Base-by-base conservation (phyloP, 2,797 vertebrate genomes). In the Linurgus olivaceus region DNA sequence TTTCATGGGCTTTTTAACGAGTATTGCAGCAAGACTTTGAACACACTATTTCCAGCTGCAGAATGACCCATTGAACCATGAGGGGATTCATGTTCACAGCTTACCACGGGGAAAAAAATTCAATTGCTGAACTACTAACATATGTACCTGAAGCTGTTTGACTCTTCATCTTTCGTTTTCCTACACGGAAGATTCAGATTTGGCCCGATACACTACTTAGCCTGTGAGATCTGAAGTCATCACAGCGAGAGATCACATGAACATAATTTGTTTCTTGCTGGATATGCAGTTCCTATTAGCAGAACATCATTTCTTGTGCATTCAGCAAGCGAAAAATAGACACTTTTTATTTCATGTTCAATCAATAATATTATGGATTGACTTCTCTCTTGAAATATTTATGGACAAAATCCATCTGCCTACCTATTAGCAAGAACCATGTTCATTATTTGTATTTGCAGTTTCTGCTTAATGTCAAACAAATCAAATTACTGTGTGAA, bases 361-460 rank as follows among this genome's bases (percentile, higher is more conserved):
- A 65, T 87, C 71, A 85, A 76, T 93, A 96, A 50, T 54, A 61
- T 57, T 89, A 82, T 71, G 52, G 84, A 95, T 92, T 89, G 50
- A 92, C 40, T 86, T 87, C 28, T 91, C 18, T 93, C 61, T 72
- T 95, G 61, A 95, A 96, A 96, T 89, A 95, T 95, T 95, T 87
- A 92, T 89, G 38, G 45, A 96, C 35, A 89, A 95, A 95, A 91
- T 83, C 52, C 65, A 93, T 38, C 67, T 74, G 40, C 71, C 86
- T 77, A 62, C 61, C n/a, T 89, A 72, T 85, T 92, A 96, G 91
- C 78, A 51, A 94, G 58, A 83, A 52, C 31, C 4, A 15, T 78
- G 92, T 93, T 92, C 48, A 68, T 80, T 81, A 93, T 83, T 96
- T 92, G 44, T 38, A 67, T 93, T 95, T 90, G 59, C 33, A 89